Evolutionary conservation across 1,140 invertebrate genomes (phyloP), one percentile per base, ranked within the genome.

Genomic region (Euura lappo): DNA sequence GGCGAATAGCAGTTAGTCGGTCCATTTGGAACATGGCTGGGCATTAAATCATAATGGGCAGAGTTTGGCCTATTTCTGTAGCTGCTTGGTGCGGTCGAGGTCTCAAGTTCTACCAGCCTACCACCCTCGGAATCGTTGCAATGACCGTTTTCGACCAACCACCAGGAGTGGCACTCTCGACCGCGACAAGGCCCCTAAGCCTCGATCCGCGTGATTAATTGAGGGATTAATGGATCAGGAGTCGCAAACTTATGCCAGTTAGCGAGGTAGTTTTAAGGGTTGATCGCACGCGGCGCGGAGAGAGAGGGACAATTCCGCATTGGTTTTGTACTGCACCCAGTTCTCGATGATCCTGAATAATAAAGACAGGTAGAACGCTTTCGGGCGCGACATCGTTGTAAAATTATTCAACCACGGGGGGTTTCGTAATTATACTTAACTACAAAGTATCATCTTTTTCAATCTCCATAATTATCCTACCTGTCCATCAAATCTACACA

Each of bases 221-320:
- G 78, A 78, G 71, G 80, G 82, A 84, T 84, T 84, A 83, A 83
- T 83, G 81, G 82, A 83, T 83, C 82, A 79, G 79, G 82, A 81
- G 80, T 80, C 82, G 78, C 81, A 75, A 77, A 80, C 80, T 84
- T 81, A 84, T 84, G 80, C 78, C 79, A 80, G 77, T 82, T 82
- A 78, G 79, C 79, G 70, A 71, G 77, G 74, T 80, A 80, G 76
- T 81, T 80, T 78, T 74, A 71, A 51, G 75, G 77, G 75, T 77
- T 69, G 73, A 72, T 70, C 68, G 60, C 72, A 45, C 11, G 7
- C 71, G 8, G 44, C 1, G 28, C 28, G 28, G 28, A 28, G 28
- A 28, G 1, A 28, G 28, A 28, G 28, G 28, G 28, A 28, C 28
- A 28, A 28, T 28, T 28, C 1, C 28, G 28, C 28, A 28, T 28